Conservation (phyloP, 2,888 invertebrate species). For the Asteroscopus sphinx region DNA sequence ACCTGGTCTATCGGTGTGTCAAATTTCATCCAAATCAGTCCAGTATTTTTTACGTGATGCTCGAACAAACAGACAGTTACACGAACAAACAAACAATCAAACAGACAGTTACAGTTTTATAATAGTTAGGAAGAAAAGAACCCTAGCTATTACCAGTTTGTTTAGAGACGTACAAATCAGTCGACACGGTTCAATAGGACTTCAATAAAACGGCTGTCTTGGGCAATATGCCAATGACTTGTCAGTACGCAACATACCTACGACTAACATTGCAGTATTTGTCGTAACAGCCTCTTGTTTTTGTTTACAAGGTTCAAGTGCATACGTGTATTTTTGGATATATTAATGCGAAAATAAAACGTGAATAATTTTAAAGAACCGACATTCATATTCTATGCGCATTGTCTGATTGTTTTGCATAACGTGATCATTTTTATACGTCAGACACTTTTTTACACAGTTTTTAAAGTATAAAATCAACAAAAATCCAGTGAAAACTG, state of each 20-base stretch:
- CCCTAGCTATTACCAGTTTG: too few species aligned
- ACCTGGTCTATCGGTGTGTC: too few species aligned
- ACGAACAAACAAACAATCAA: too few species aligned
- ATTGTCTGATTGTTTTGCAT: not conserved
- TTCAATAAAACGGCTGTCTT: constrained; percentile 7
- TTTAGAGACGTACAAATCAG: not conserved
- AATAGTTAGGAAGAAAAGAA: too few species aligned
- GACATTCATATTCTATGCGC: not conserved
- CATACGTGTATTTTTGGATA: constrained; percentile 8
- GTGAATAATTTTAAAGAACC: not conserved
- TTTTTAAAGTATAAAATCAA: too few species aligned
- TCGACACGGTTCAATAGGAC: not conserved
- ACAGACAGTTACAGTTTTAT: too few species aligned
- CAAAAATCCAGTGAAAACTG: too few species aligned
- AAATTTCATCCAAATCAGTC: too few species aligned
- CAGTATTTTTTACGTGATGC: too few species aligned
- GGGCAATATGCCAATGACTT: constrained; percentile 34
- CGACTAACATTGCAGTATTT: constrained; percentile 23
- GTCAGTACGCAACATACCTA: constrained; percentile 22
- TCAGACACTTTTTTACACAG: not conserved
- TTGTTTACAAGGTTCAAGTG: constrained; percentile 30
- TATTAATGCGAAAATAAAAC: not conserved
- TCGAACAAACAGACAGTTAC: too few species aligned
- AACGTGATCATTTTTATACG: not conserved
- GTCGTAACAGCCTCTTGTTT: constrained; percentile 4